Percentiles rank a stretch among this genome's conserved stretches.
Conservation (phyloP, 2,113 vertebrate genomes). For the Turnix velox region DNA sequence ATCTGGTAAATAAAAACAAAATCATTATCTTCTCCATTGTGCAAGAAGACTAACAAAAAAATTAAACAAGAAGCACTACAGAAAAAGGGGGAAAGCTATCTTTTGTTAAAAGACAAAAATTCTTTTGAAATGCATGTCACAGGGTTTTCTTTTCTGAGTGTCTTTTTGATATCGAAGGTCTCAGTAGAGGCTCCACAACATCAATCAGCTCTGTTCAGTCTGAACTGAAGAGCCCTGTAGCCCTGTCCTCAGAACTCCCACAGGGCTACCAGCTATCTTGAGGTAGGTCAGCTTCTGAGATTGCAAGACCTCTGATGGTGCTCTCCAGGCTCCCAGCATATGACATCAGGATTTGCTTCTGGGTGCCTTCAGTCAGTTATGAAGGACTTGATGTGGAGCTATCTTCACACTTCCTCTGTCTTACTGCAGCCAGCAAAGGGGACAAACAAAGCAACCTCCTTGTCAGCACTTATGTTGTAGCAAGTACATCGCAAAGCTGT, state of each 20-base stretch:
- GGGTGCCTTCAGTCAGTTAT: not conserved
- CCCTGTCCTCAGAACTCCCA: not conserved
- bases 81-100: not conserved
- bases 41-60: not conserved
- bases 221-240: not conserved
- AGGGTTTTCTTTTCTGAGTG: not conserved
- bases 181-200: not conserved
- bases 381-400: not conserved
- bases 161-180: not conserved
- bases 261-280: not conserved
- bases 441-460: not conserved
- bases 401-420: not conserved
- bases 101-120: not conserved
- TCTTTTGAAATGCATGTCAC: not conserved
- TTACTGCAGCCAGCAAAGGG: not conserved
- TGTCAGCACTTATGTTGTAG: not conserved
- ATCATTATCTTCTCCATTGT: not conserved
- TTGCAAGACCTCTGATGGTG: not conserved
- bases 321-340: not conserved
- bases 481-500: not conserved
- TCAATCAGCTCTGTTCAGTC: not conserved
- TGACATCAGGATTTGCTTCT: not conserved
- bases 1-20: not conserved
- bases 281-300: not conserved
- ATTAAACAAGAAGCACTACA: not conserved